Evolutionary conservation across 2,113 vertebrate genomes (phyloP).

Genomic region (Osmerus eperlanus): DNA sequence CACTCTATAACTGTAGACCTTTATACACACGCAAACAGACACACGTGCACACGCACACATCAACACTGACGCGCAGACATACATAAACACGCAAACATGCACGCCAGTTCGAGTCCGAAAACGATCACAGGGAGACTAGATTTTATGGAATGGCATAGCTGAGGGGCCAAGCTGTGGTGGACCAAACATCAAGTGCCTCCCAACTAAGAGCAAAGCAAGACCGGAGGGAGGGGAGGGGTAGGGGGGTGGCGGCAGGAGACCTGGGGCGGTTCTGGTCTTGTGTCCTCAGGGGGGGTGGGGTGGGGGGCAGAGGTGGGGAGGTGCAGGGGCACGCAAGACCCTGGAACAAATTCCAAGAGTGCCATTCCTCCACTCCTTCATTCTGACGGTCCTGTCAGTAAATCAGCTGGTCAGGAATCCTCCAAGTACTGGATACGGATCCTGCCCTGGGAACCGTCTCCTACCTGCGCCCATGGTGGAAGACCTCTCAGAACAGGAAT

Average conservation of each 20-base stretch:
- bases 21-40: slow-evolving; percentile 2
- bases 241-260: background rate
- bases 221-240: background rate
- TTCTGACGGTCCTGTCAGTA: slow-evolving; percentile 11
- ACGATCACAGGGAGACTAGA: slow-evolving; percentile 34
- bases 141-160: slow-evolving; percentile 32
- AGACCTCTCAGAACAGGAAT: background rate
- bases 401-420: slow-evolving; percentile 16
- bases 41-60: slow-evolving; percentile 9
- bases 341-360: slow-evolving; percentile 50
- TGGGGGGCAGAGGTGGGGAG: background rate
- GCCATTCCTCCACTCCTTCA: slow-evolving; percentile 6
- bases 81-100: slow-evolving; percentile 10
- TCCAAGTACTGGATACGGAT: too few relatives aligned
- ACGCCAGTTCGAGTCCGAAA: slow-evolving; percentile 23
- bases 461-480: too few relatives aligned
- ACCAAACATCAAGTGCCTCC: background rate
- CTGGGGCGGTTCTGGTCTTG: too few relatives aligned
- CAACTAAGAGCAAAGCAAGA: background rate
- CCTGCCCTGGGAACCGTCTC: too few relatives aligned
- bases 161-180: background rate
- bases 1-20: slow-evolving; percentile 32
- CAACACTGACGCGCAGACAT: slow-evolving; percentile 16
- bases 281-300: background rate
- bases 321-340: slow-evolving; percentile 14